Percentiles rank a stretch among this genome's conserved stretches.
Evolutionary conservation across 2,113 vertebrate genomes (phyloP).

Genomic region (Cebidichthys violaceus): DNA sequence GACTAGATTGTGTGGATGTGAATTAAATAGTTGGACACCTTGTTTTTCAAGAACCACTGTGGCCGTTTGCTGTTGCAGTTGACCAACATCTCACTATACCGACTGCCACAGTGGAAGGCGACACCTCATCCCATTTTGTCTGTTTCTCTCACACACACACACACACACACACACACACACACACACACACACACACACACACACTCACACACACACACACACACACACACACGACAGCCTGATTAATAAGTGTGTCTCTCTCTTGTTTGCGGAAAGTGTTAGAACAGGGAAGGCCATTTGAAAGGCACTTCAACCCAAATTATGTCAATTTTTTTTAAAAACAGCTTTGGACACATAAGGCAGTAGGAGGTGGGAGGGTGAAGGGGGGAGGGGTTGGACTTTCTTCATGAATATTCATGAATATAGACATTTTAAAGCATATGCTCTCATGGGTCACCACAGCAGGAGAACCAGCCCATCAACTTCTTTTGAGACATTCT

Average conservation of each 20-base stretch:
- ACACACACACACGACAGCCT: slow-evolving; percentile 66
- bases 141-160: not conserved
- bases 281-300: slow-evolving; percentile 79
- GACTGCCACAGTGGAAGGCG: slow-evolving; percentile 7
- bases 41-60: slow-evolving; percentile 31
- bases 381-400: slow-evolving; percentile 37
- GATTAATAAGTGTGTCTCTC: slow-evolving; percentile 81
- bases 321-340: slow-evolving; percentile 80
- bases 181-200: slow-evolving; percentile 41
- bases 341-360: slow-evolving; percentile 75
- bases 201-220: slow-evolving; percentile 4
- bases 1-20: not conserved
- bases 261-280: slow-evolving; percentile 74
- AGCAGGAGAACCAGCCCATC: slow-evolving; percentile 63
- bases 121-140: slow-evolving; percentile 21
- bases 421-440: slow-evolving; percentile 64
- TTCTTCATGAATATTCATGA: slow-evolving; percentile 80
- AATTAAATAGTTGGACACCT: not conserved
- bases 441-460: slow-evolving; percentile 63
- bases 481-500: slow-evolving; percentile 53
- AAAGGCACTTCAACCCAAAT: slow-evolving; percentile 84
- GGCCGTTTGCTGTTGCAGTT: slow-evolving; percentile 19
- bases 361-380: slow-evolving; percentile 48
- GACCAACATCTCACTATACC: slow-evolving; percentile 31
- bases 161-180: slow-evolving; percentile 7